Base-by-base conservation (phyloP, 1,140 invertebrate species). In the Drosophila pectinifera region DNA sequence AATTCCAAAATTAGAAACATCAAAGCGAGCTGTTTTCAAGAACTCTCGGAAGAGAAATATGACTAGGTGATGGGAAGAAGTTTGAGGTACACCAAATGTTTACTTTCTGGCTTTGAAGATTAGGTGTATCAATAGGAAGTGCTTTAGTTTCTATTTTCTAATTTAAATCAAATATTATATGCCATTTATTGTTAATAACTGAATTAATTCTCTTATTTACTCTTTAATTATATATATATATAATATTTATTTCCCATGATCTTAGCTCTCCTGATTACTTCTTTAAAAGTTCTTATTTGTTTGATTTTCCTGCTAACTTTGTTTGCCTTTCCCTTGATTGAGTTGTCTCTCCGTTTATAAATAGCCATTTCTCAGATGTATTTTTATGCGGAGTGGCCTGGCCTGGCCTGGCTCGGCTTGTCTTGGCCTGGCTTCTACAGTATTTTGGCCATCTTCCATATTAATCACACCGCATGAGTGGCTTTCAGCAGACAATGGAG, bases 381-480 rank as follows among this genome's bases (percentile, higher is more conserved):
- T 54, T 67, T 38, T 58, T 42, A 54, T 45, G 22, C 49, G 7
- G 18, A 36, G 13, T 36, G 18, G 16, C 73, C 10, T 13, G 31
- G 7, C 22, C 13, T 24, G 28, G 11, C 22, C 34, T 18, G 22
- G 43, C 14, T 61, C 39, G 28, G 48, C 73, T 13, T n/a, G 26
- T 24, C 13, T 53, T 39, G 34, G 24, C 26, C 45, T 13, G 24
- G 43, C 14, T 45, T 39, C 59, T 14, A 34, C 28, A 18, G 20
- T 53, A 45, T 84, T 80, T 84, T 84, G 80, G 81, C 73, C 80
- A 85, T 70, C 80, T 84, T 85, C 67, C 81, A 84, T 84, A 84
- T 84, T 84, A 84, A 84, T 84, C 80, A 84, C 80, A 46, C 81
- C 80, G 76, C 80, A 84, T 85, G 80, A 80, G 80, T 77, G 68